Percentiles rank a stretch among this genome's conserved stretches.
Evolutionary conservation across 2,797 vertebrate genomes (phyloP).

Genomic region (Dendrocincla tyrannina): DNA sequence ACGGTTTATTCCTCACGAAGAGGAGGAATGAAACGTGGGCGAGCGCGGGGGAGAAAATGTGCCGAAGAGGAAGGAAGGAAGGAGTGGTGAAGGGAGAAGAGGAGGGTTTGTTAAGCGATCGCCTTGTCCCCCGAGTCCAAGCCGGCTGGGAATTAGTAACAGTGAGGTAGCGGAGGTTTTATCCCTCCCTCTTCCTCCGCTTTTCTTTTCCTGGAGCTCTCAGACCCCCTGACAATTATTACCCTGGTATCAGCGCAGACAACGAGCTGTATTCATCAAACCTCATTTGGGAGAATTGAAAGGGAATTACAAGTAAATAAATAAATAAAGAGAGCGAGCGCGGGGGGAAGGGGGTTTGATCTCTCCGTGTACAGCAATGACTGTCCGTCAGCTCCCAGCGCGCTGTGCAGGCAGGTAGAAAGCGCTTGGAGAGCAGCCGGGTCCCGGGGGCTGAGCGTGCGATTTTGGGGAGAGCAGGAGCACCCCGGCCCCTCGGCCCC

Average conservation of each 20-base stretch:
- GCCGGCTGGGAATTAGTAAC: constrained; percentile 33
- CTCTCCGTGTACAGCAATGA: not conserved
- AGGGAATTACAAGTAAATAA: not conserved
- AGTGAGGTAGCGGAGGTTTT: not conserved
- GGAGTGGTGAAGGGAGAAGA: not conserved
- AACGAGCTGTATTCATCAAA: not conserved
- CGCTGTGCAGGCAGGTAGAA: not conserved
- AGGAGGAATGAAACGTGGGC: constrained; percentile 16
- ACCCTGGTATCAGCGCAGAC: not conserved
- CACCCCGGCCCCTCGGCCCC: no score
- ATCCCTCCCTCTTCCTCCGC: not conserved
- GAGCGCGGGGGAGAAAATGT: constrained; percentile 14
- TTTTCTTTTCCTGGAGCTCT: not conserved
- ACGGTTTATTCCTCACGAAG: not conserved
- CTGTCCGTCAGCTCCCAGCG: not conserved
- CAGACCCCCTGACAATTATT: not conserved
- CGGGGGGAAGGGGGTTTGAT: not conserved
- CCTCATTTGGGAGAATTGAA: not conserved
- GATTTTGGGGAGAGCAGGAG: not conserved
- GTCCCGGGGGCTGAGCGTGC: not conserved
- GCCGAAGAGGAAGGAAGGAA: constrained; percentile 47
- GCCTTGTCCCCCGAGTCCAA: constrained; percentile 50
- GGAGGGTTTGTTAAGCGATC: constrained; percentile 43
- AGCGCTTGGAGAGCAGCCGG: not conserved
- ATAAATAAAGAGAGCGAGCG: not conserved